A percentile compares a stretch with the other conserved stretches of the same genome.
These are phyloP conservation scores for Glandiceps talaboti DNA, from an alignment of 53 echinoderm and acorn worm genomes.

Conservation along the genomic window DNA sequence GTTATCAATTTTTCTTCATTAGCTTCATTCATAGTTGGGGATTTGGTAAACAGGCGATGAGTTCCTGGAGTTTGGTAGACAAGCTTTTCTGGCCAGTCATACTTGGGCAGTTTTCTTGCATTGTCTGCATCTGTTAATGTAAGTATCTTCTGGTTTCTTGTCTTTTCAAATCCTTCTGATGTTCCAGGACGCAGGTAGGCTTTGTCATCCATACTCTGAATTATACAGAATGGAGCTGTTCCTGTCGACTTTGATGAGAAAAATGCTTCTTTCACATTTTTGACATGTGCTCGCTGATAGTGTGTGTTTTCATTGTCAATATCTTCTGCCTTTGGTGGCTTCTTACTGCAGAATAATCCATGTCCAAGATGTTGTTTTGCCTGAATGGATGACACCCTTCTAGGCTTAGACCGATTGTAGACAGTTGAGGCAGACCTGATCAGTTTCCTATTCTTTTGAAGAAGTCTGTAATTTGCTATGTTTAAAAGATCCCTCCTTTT, in stretches of 20 bases:
- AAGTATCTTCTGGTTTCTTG: background rate
- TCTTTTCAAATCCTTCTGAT: constrained; percentile 12
- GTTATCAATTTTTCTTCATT: constrained; percentile 3
- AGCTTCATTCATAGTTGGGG: background rate
- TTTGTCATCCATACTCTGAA: constrained; percentile 6
- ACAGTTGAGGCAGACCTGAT: background rate
- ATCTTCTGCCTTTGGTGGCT: background rate
- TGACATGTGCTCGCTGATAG: background rate
- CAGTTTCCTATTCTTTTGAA: background rate
- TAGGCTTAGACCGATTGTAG: background rate
- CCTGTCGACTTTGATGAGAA: background rate
- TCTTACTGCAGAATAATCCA: background rate
- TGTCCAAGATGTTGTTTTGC: background rate
- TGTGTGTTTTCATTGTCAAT: background rate
- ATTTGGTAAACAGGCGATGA: constrained; percentile 2
- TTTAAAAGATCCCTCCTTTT: background rate
- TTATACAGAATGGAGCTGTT: background rate
- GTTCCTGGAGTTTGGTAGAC: constrained; percentile 6
- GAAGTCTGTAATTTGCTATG: background rate
- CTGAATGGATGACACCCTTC: background rate
- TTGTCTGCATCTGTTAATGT: background rate
- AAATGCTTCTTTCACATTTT: background rate
- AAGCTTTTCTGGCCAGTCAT: constrained; percentile 6
- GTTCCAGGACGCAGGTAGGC: constrained; percentile 12
- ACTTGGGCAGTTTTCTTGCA: background rate